A percentile compares a stretch with the other conserved stretches of the same genome.
Evolutionary conservation across 2,888 invertebrate species (phyloP).

Genomic region (Glyphotaelius pellucidus): DNA sequence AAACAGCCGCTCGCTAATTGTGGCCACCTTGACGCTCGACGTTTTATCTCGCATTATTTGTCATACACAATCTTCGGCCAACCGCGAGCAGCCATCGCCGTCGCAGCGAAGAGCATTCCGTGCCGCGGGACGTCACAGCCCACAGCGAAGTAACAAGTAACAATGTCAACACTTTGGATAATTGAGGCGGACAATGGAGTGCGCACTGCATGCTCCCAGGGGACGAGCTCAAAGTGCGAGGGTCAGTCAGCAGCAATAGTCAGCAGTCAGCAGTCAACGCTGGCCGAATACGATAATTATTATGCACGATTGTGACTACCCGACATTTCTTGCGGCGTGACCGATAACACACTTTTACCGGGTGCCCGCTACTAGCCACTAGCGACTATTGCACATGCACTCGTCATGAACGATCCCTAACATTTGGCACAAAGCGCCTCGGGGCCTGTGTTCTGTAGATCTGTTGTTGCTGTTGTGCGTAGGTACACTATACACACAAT

Average conservation of each 20-base stretch:
- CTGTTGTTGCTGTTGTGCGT: background rate
- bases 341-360: slow-evolving; percentile 33
- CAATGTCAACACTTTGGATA: slow-evolving; percentile 13
- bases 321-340: background rate
- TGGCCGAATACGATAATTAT: background rate
- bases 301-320: background rate
- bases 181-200: slow-evolving; percentile 41
- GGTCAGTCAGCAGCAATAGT: background rate
- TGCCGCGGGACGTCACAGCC: slow-evolving; percentile 29
- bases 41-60: slow-evolving; percentile 46
- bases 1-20: slow-evolving; percentile 42
- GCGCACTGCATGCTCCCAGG: slow-evolving; percentile 29
- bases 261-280: background rate
- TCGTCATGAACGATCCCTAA: background rate
- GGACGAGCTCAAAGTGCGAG: slow-evolving; percentile 26
- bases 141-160: slow-evolving; percentile 3
- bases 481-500: background rate
- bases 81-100: slow-evolving; percentile 14
- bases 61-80: slow-evolving; percentile 41
- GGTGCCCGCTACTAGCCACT: background rate
- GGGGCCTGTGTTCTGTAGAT: background rate
- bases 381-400: slow-evolving; percentile 7
- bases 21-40: slow-evolving; percentile 42
- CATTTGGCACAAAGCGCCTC: slow-evolving; percentile 16
- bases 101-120: slow-evolving; percentile 28